Evolutionary conservation across 53 echinoderm and acorn worm genomes (phyloP).

Genomic region (Paracentrotus lividus): DNA sequence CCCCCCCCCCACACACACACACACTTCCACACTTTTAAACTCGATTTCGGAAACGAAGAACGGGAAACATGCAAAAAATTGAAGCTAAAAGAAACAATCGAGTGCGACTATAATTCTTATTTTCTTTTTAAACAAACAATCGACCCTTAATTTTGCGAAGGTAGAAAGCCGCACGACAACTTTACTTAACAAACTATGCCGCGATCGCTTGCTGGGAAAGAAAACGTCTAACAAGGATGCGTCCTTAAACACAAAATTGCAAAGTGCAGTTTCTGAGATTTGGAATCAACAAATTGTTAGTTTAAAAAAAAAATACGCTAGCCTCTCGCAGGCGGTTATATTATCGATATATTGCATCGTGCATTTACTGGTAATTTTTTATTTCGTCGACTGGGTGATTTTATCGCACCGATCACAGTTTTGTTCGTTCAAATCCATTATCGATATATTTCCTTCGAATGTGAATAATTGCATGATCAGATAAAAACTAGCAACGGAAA

Average conservation of each 20-base stretch:
- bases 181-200: not conserved
- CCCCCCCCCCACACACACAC: not conserved
- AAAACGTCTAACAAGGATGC: slow-evolving; percentile 12
- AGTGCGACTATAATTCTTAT: not conserved
- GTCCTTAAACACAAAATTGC: slow-evolving; percentile 10
- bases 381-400: not conserved
- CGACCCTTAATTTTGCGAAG: not conserved
- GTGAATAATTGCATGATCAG: slow-evolving; percentile 52
- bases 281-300: not conserved
- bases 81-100: not conserved
- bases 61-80: not conserved
- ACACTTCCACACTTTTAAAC: not conserved
- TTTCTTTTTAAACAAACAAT: slow-evolving; percentile 3
- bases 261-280: not conserved
- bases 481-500: not conserved
- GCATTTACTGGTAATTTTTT: not conserved
- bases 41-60: not conserved
- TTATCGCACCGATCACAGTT: slow-evolving; percentile 19
- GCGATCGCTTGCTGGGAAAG: slow-evolving; percentile 9
- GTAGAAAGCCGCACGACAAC: not conserved
- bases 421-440: slow-evolving; percentile 61
- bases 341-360: not conserved
- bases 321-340: too few species aligned
- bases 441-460: slow-evolving; percentile 27
- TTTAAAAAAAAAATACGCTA: not conserved